Conservation (phyloP, 2,888 invertebrate genomes). For the Lycophotia porphyrea region DNA sequence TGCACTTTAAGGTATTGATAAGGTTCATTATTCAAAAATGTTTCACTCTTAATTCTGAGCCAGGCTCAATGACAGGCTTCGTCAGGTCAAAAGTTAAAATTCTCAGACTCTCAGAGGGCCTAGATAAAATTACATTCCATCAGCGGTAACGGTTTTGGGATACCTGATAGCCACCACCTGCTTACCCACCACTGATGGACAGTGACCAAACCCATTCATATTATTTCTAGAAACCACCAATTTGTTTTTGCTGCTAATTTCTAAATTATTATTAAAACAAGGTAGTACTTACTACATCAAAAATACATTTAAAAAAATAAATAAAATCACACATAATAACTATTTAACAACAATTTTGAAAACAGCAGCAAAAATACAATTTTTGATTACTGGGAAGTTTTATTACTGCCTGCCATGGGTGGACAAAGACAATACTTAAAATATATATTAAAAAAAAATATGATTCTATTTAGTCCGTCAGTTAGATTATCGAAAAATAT, state of each 20-base stretch:
- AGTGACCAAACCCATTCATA: neutral
- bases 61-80: neutral
- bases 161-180: neutral
- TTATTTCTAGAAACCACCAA: neutral
- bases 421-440: neutral
- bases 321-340: neutral
- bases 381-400: neutral
- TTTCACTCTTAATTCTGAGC: neutral
- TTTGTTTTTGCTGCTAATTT: neutral
- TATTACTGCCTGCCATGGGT: neutral
- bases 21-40: constrained; percentile 1
- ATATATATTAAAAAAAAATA: too few species aligned
- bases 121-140: neutral
- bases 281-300: neutral
- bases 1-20: neutral
- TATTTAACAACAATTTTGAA: neutral
- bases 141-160: neutral
- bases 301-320: neutral
- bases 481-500: too few species aligned
- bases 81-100: neutral
- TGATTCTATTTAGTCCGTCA: too few species aligned
- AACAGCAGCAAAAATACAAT: neutral
- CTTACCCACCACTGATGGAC: neutral
- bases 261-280: neutral
- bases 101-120: neutral